Evolutionary conservation across 2,888 invertebrate species (phyloP), one percentile per base, ranked within the genome.

Genomic region (Drosophila anomelani): DNA sequence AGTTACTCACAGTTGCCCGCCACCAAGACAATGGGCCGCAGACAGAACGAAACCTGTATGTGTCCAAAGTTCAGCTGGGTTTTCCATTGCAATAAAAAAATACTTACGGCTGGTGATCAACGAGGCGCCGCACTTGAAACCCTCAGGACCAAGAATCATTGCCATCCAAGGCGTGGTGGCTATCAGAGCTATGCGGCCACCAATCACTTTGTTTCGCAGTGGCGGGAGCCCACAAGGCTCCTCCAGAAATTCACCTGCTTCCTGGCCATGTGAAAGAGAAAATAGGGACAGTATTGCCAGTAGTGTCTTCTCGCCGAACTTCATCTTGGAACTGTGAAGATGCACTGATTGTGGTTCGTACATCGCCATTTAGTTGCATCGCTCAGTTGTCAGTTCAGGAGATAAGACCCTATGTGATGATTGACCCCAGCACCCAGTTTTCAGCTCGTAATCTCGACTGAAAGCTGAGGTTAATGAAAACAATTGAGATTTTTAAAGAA

Each of bases 91-190:
- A 4, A 3, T 5, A 5, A 12, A 7, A n/a, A 29, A 51, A 32
- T 46, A 59, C 44, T 5, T 46, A 62, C 61, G 61, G 9, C 29
- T 62, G 3, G 61, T 55, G 17, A 62, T 38, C 3, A 62, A 36
- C 5, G 61, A 9, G 44, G 8, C 61, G 0, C 61, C 61, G 15
- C 61, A 62, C 8, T 5, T 32, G 9, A 54, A 60, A n/a, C 32
- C 54, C 12, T n/a, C 23, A 1, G 4, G 6, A 10, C 15, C 23
- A 2, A 12, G n/a, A 9, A 62, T 29, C 8, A 36, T 29, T 15
- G 61, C 61, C 38, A 62, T 62, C 62, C 62, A 57, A 0, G 62
- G 62, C 3, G 46, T 32, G 1, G n/a, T 29, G 29, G 9, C 51
- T n/a, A 51, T 34, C 9, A 5, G 10, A 13, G 26, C n/a, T 9